phyloP scores from a whole-genome alignment of 2,888 invertebrate genomes.

The Myopa testacea region DNA sequence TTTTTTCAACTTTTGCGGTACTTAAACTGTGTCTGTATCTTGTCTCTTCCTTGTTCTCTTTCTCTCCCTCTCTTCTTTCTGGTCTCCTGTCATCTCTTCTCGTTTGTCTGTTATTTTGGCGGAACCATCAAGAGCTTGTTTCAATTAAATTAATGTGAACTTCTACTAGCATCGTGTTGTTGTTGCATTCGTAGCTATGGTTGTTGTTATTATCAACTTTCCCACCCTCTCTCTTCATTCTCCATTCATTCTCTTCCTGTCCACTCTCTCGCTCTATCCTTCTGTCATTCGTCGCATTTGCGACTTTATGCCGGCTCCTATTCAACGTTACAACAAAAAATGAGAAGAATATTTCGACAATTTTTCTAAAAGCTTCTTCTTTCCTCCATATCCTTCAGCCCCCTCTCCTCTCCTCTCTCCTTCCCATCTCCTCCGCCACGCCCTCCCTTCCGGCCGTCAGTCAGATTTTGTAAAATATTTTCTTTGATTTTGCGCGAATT shows the following conservation, averaged over 20 bases:
- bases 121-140: conserved; percentile 47
- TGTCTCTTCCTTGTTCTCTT: not conserved
- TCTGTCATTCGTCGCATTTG: not conserved
- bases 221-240: not conserved
- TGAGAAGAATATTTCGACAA: conserved; percentile 14
- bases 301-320: not conserved
- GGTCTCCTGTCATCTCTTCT: conserved; percentile 38
- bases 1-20: not conserved
- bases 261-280: not conserved
- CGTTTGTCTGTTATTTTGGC: not conserved
- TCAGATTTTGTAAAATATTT: not conserved
- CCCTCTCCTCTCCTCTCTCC: not conserved
- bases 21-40: not conserved
- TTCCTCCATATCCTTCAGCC: not conserved
- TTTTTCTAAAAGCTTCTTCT: conserved; percentile 21
- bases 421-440: not conserved
- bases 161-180: conserved; percentile 11
- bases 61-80: not conserved
- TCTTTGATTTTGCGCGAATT: conserved; percentile 5
- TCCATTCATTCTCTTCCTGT: not conserved
- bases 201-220: not conserved
- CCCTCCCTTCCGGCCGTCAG: not conserved
- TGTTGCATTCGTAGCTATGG: not conserved
- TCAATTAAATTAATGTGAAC: conserved; percentile 53
- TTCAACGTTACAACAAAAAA: not conserved